Evolutionary conservation across 2,797 vertebrate species (phyloP), one percentile per base, ranked within the genome.

Genomic region (Antennarius maculatus): DNA sequence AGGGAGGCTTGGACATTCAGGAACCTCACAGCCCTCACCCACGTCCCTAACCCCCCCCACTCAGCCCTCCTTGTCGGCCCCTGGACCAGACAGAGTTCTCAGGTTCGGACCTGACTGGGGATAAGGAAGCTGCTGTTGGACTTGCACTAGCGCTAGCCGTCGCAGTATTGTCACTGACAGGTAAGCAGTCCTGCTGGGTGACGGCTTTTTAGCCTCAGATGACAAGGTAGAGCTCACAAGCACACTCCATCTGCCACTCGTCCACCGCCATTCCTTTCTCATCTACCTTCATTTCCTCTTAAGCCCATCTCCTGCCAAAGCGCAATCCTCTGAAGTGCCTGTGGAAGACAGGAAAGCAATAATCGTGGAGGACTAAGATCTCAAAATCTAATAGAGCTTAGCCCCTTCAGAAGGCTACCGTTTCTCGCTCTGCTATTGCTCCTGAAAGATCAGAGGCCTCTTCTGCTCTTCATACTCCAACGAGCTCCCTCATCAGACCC

Each of bases 271-370:
- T 37, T 8, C 52, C 31, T 15, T 53, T 41, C 27, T 67, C 82
- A 39, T 60, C 49, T 37, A 51, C 50, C 64, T 57, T 50, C 48
- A 34, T 29, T 66, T 60, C 45, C 74, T 59, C 71, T 73, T 61
- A 29, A 54, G 73, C 67, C 81, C 78, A 48, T 73, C 83, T 84
- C 85, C 88, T 86, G 82, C 89, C 88, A 89, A 89, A 88, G 86
- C 81, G 84, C 80, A 62, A 79, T 85, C 86, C 86, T 89, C 82
- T 87, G 86, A 93, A 92, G 92, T 92, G 92, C 90, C 92, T 92
- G 88, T 63, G 69, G 80, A 80, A 75, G 83, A 85, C 86, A 88
- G 86, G 85, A 86, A 88, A 91, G 91, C 88, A 91, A 90, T 91
- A 88, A 87, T 61, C 28, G 48, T 49, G 61, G 61, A 80, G 73